These are phyloP conservation scores for Tachyglossus aculeatus DNA, from an alignment of 2,797 vertebrate species.

Conservation along the genomic window DNA sequence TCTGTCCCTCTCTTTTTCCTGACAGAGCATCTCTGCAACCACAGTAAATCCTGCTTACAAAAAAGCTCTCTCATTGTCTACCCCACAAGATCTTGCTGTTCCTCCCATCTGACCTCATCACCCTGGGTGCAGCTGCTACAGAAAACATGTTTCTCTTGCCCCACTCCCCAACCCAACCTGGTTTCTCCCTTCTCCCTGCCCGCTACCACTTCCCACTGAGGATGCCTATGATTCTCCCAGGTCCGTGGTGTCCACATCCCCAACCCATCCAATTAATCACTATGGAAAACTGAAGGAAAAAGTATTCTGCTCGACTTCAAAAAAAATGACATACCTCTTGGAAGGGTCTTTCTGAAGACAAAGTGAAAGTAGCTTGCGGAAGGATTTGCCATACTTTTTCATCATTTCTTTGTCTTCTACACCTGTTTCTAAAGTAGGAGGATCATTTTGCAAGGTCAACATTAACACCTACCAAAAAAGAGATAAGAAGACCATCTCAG, in stretches of 20 bases:
- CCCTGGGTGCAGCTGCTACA: background rate
- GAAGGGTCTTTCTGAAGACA: slow-evolving; percentile 98
- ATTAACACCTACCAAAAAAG: slow-evolving; percentile 88
- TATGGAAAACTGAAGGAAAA: slow-evolving; percentile 1
- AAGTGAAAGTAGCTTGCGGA: slow-evolving; percentile 94
- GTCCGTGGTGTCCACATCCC: background rate
- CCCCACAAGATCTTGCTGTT: background rate
- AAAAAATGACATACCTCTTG: slow-evolving; percentile 84
- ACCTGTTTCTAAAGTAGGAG: slow-evolving; percentile 92
- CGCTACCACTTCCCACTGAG: background rate
- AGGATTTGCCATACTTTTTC: slow-evolving; percentile 97
- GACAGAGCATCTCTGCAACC: slow-evolving; percentile 2
- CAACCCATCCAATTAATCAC: background rate
- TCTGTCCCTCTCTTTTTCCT: slow-evolving; percentile 30
- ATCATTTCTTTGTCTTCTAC: slow-evolving; percentile 95
- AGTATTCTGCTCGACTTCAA: background rate
- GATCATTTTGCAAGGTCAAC: slow-evolving; percentile 96
- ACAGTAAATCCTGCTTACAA: slow-evolving; percentile 14
- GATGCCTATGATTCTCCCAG: background rate
- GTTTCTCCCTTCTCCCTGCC: background rate
- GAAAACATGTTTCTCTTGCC: no score
- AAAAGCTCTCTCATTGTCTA: background rate
- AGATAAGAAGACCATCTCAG: background rate
- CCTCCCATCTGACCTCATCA: background rate
- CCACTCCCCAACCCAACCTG: background rate